Evolutionary conservation across 1,140 invertebrate species (phyloP).

Genomic region (Drosophila willistoni): DNA sequence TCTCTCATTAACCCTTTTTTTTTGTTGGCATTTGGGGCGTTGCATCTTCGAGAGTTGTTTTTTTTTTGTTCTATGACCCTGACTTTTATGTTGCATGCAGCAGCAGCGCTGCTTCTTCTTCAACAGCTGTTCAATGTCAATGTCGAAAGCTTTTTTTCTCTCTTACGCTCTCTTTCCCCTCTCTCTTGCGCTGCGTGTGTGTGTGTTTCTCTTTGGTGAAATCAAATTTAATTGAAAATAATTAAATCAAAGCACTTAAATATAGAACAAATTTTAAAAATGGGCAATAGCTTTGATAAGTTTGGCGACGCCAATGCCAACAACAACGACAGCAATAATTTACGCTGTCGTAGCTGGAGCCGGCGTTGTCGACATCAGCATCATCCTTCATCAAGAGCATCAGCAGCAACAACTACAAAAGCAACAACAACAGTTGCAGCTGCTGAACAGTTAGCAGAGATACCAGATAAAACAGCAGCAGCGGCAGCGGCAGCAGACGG

Average conservation of each 20-base stretch:
- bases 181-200: not conserved
- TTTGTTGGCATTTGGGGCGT: constrained; percentile 3
- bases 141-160: constrained; percentile 50
- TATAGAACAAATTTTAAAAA: constrained; percentile 1
- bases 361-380: constrained; percentile 33
- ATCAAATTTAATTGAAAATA: not conserved
- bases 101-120: constrained; percentile 19
- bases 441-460: constrained; percentile 10
- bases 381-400: constrained; percentile 15
- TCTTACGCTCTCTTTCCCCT: constrained; percentile 20
- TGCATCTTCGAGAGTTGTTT: constrained; percentile 25
- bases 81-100: constrained; percentile 37
- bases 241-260: not conserved
- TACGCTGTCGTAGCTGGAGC: constrained; percentile 48
- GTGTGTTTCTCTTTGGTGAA: not conserved
- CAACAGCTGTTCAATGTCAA: constrained; percentile 60
- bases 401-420: not conserved
- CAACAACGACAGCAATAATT: constrained; percentile 23
- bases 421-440: constrained; percentile 17
- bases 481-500: constrained; percentile 9
- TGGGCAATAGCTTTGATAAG: constrained; percentile 66
- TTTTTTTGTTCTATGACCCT: constrained; percentile 32
- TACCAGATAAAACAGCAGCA: constrained; percentile 11
- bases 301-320: constrained; percentile 32
- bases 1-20: not conserved